Evolutionary conservation across 2,888 invertebrate genomes (phyloP), one percentile per base, ranked within the genome.

Genomic region (Stenodema calcarata): DNA sequence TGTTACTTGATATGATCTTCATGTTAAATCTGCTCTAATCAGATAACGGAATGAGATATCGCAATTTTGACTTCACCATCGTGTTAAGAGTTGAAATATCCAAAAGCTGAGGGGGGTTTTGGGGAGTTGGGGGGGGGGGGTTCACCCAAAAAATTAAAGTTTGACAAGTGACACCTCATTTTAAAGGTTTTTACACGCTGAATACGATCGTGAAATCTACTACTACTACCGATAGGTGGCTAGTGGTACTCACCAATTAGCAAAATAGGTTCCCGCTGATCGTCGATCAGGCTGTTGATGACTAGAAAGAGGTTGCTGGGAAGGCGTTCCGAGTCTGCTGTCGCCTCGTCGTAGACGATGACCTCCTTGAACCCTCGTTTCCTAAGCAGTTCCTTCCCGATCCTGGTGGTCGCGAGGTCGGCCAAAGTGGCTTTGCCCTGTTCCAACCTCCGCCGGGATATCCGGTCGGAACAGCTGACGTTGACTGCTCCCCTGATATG

Each of bases 401-500:
- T 94, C 81, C 93, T 91, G 7, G 93, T 93, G 30, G 93, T 93
- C 41, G 94, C 94, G 88, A 95, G 91, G 90, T 95, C 95, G 81
- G 94, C 93, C 28, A 95, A 91, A 2, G 93, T 92, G 12, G 94
- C 94, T 89, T 94, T 94, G 14, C 95, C 94, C 90, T 93, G 93
- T 90, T 94, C 94, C 88, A 95, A 91, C 41, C 95, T 91, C 88
- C 94, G 92, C 87, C 94, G 92, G 90, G 94, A 94, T 90, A 95
- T 94, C 76, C 95, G 92, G 90, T 95, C 95, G 47, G 94, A 93
- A 90, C 95, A 95, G 91, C 94, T 95, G 88, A 95, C 93, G 91
- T 95, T 95, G 90, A 94, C 93, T 30, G 94, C 94, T 54, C 94
- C 94, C 87, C 92, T 92, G 88, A 95, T 93, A 91, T 95, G 95